Conservation (phyloP, 2,797 vertebrate species). For the Simalia tracyae region DNA sequence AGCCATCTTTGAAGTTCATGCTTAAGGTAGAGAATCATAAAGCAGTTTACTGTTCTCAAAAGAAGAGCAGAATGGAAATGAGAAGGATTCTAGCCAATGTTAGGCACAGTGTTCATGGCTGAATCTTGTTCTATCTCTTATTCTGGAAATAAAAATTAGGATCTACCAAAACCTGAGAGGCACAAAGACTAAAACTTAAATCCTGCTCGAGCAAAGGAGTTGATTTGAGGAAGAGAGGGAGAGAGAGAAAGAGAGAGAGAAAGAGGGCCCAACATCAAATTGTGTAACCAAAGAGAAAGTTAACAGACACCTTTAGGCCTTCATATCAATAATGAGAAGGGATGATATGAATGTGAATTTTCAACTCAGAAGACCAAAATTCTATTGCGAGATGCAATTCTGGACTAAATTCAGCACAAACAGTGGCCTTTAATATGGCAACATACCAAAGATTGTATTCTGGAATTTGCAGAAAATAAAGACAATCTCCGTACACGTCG, state of each 20-base stretch:
- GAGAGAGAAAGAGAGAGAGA: accelerated
- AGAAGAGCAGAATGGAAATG: neutral
- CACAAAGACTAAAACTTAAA: slow-evolving; percentile 24
- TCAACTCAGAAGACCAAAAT: neutral
- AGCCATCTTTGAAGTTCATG: neutral
- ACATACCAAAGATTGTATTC: neutral
- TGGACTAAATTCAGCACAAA: neutral
- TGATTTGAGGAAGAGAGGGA: neutral
- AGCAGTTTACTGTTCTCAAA: neutral
- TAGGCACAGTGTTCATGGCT: neutral
- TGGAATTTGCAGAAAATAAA: neutral
- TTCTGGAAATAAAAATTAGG: slow-evolving; percentile 53
- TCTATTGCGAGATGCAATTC: neutral
- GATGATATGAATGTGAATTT: neutral
- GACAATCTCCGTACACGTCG: neutral
- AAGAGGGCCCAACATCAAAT: neutral
- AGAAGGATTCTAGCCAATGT: slow-evolving; percentile 31
- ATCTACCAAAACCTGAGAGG: slow-evolving; percentile 47
- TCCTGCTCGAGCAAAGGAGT: neutral
- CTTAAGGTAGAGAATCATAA: neutral
- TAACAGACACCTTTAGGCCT: neutral
- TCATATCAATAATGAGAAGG: neutral
- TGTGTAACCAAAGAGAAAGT: neutral
- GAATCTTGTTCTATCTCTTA: slow-evolving; percentile 18
- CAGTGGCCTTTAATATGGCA: neutral